phyloP scores from a whole-genome alignment of 2,797 vertebrate species.

The Hyperoplus lanceolatus region DNA sequence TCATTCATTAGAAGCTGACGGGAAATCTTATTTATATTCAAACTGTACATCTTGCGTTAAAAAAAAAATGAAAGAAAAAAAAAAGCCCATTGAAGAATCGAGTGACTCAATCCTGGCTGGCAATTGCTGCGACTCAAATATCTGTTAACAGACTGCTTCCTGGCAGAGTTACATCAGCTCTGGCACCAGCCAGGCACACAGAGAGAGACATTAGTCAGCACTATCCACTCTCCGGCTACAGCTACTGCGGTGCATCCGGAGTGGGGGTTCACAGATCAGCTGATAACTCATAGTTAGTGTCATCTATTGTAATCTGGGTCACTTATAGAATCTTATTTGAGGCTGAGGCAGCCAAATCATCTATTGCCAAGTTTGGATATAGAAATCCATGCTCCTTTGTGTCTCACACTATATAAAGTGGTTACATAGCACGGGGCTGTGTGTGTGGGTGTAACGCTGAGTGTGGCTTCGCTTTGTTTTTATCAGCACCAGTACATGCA shows the following conservation, averaged over 20 bases:
- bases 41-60: conserved; percentile 22
- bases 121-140: conserved; percentile 77
- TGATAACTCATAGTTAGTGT: conserved; percentile 70
- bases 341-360: conserved; percentile 24
- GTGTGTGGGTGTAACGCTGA: conserved; percentile 18
- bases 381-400: background rate
- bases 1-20: conserved; percentile 57
- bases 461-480: conserved; percentile 40
- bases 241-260: conserved; percentile 55
- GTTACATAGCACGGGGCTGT: conserved; percentile 12
- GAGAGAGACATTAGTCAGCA: conserved; percentile 87
- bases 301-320: conserved; percentile 70
- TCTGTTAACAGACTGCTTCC: conserved; percentile 84
- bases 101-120: conserved; percentile 78
- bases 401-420: background rate
- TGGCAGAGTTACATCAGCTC: conserved; percentile 86
- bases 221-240: conserved; percentile 69
- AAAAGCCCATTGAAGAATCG: conserved; percentile 60
- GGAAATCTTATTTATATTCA: conserved; percentile 47
- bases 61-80: conserved; percentile 16
- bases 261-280: conserved; percentile 65
- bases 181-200: conserved; percentile 81
- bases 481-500: background rate
- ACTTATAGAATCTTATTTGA: conserved; percentile 53
- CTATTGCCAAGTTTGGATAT: conserved; percentile 9